phyloP scores from a whole-genome alignment of 2,888 invertebrate genomes.

The Drosophila colorata region DNA sequence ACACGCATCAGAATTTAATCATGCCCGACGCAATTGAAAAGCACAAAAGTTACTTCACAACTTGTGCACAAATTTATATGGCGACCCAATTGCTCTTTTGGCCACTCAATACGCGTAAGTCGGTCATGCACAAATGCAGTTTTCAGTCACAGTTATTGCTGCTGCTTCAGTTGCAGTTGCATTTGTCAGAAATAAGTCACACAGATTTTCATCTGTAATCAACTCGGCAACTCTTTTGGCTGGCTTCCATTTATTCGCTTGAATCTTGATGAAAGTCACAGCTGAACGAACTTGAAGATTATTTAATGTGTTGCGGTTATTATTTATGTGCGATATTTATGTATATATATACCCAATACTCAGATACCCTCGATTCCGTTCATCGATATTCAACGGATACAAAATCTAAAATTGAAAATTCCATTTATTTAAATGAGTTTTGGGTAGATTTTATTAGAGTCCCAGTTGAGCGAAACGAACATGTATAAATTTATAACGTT shows the following conservation, averaged over 20 bases:
- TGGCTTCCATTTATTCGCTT: conserved; percentile 1
- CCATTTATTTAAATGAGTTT: too few relatives aligned
- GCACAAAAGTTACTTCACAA: conserved; percentile 32
- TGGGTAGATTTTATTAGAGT: too few relatives aligned
- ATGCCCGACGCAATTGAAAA: conserved; percentile 62
- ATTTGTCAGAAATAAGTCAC: conserved; percentile 13
- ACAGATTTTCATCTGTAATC: conserved; percentile 17
- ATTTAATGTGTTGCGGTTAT: neutral
- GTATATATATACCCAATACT: too few relatives aligned
- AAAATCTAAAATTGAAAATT: neutral
- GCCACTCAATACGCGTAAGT: conserved; percentile 26
- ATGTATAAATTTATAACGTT: too few relatives aligned
- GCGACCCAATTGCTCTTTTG: conserved; percentile 42
- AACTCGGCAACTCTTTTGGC: conserved; percentile 1
- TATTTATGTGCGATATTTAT: too few relatives aligned
- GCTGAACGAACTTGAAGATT: neutral
- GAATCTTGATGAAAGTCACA: conserved; percentile 5
- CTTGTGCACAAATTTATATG: conserved; percentile 36
- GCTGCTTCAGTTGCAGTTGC: conserved; percentile 13
- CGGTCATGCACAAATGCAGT: conserved; percentile 43
- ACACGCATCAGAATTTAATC: conserved; percentile 73
- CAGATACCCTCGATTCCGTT: neutral
- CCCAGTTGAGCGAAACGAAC: too few relatives aligned
- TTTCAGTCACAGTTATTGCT: conserved; percentile 16
- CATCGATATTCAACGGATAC: neutral